These are phyloP conservation scores for Hoplodrina blanda DNA, from an alignment of 2,888 invertebrate species.

Conservation along the genomic window DNA sequence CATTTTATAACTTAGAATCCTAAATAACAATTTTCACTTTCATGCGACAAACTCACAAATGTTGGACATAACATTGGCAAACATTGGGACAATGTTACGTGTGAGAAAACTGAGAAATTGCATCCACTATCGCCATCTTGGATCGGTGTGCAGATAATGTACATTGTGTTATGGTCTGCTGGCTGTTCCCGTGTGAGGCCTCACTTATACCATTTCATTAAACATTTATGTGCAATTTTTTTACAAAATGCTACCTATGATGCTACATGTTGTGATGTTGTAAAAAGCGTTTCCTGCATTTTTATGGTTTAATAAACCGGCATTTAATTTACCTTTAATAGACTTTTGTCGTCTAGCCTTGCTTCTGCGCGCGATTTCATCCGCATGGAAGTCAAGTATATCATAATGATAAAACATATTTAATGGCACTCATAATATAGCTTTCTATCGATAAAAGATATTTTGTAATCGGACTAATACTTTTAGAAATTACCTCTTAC, in stretches of 20 bases:
- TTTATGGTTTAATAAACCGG: conserved; percentile 29
- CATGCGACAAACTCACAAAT: conserved; percentile 9
- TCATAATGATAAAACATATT: too few species aligned
- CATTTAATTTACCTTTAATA: conserved; percentile 29
- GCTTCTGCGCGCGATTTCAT: too few species aligned
- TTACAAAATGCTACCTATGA: conserved; percentile 15
- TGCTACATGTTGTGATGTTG: conserved; percentile 29
- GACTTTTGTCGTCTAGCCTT: conserved; percentile 3
- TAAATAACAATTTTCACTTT: conserved; percentile 15
- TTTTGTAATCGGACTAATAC: too few species aligned
- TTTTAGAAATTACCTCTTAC: too few species aligned
- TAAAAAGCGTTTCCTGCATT: conserved; percentile 34
- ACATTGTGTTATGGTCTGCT: conserved; percentile 64
- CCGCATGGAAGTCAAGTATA: too few species aligned
- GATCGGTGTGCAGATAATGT: conserved; percentile 53
- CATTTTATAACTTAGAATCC: not conserved
- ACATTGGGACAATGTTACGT: conserved; percentile 36
- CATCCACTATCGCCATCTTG: conserved; percentile 56
- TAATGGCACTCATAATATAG: too few species aligned
- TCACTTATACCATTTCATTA: conserved; percentile 44
- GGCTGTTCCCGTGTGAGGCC: conserved; percentile 67
- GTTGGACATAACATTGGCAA: conserved; percentile 3
- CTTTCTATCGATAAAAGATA: too few species aligned
- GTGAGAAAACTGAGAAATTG: conserved; percentile 65
- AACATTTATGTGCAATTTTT: conserved; percentile 59